Base-by-base conservation (phyloP, 2,113 vertebrate genomes). In the Oreochromis aureus region DNA sequence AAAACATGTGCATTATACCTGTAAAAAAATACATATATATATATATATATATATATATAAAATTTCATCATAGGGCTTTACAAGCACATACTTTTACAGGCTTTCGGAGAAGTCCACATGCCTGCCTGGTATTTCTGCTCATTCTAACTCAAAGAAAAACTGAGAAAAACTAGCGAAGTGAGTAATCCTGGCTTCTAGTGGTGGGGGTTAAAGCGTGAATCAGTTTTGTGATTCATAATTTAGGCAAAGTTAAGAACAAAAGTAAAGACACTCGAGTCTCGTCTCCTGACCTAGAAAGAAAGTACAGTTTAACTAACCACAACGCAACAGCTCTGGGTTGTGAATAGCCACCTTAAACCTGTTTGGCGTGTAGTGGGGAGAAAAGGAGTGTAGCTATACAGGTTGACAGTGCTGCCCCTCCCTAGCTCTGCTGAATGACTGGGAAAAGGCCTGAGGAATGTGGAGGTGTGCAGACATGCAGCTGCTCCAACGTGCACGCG, bases 381-480 rank as follows among this genome's bases (percentile, higher is more conserved):
- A 82, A 56, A 1, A 59, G 89, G 87, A 63, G 92, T 81, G 80
- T 16, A 69, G 41, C 84, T 24, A 54, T 78, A 90, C 87, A 91
- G 89, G 89, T 83, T 93, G 92, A 88, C 92, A 92, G 90, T 86
- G 10, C 51, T 4, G 91, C 94, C 94, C 88, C 93, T 93, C 96
- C 96, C 94, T 93, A 19, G 78, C 51, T 85, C 84, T 83, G 71
- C 86, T 89, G 76, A 94, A 87, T 66, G 83, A 91, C 87, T 92
- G 84, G 48, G 83, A 86, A 73, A 91, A 84, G 81, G 89, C 71
- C 90, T 87, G 88, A 95, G 95, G 96, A 97, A 97, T 97, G 96
- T 96, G 94, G 94, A 97, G 96, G 96, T 96, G 96, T 97, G 96
- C 93, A 94, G 96, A 96, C 96, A 95, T 94, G 96, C 93, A 96